Base-by-base conservation (phyloP, 2,113 vertebrate species). In the Heterotilapia buettikoferi region DNA sequence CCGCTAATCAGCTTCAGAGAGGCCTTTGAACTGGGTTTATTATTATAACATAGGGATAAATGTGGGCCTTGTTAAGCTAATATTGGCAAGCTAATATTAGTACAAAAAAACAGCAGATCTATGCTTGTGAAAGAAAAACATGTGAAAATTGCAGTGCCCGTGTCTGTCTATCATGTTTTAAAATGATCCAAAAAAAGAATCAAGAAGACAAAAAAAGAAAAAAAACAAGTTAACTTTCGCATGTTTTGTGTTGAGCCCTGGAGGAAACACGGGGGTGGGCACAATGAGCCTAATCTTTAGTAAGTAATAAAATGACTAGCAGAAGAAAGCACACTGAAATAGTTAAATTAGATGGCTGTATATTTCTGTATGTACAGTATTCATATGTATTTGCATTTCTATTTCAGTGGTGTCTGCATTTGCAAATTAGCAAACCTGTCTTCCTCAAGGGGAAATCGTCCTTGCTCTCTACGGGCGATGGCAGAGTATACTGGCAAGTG, bases 391-490 rank as follows among this genome's bases (percentile, higher is more conserved):
- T 76, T 68, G 84, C 61, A 61, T 86, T 57, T 83, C 52, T 73
- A 53, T 85, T 66, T 52, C 47, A 29, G n/a, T 82, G 63, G 56
- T 24, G 57, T 83, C 31, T 26, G 36, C 36, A 33, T 71, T 80
- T 85, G 87, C 18, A 57, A 86, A 90, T 82, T 53, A 88, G 82
- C 97, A 93, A 95, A 99, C 99, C 99, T 92, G 99, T 99, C 97
- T 99, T 99, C 91, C 98, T 97, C 94, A 99, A 97, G 87, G 99
- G 99, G 93, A 99, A 99, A 95, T 99, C 98, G 85, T 99, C 98
- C 94, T 98, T 98, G 94, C 94, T 94, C 92, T 99, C 98, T 47
- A 97, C 95, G 2, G 97, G 95, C 86, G 98, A 98, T 52, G 97
- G 97, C 91, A 98, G 97, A 80, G 97, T 97, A 56, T 98, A 98